Percentiles rank a stretch among this genome's conserved stretches.
Evolutionary conservation across 2,888 invertebrate genomes (phyloP).

Genomic region (Eupithecia subumbrata): DNA sequence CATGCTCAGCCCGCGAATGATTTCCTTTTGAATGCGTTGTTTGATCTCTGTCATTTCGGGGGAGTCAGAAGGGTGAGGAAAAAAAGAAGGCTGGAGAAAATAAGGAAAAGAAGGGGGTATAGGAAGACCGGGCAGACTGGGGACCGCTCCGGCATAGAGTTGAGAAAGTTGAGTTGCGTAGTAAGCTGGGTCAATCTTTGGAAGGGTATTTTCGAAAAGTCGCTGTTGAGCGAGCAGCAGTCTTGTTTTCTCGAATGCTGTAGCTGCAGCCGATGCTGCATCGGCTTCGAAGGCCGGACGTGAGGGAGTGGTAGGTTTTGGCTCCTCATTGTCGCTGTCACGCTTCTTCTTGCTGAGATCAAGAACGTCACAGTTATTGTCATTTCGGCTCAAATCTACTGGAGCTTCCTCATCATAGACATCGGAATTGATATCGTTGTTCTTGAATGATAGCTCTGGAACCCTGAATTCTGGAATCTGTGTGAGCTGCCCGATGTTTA

Average conservation of each 20-base stretch:
- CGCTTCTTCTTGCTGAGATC: slow-evolving; percentile 92
- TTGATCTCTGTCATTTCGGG: slow-evolving; percentile 87
- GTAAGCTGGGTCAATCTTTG: slow-evolving; percentile 86
- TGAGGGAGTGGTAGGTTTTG: slow-evolving; percentile 63
- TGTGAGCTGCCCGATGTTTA: slow-evolving; percentile 85
- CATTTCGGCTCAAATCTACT: slow-evolving; percentile 88
- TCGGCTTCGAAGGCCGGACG: slow-evolving; percentile 78
- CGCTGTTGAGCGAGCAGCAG: slow-evolving; percentile 87
- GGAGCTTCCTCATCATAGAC: slow-evolving; percentile 82
- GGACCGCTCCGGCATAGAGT: slow-evolving; percentile 83
- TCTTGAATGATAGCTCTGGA: slow-evolving; percentile 66
- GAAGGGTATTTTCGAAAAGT: slow-evolving; percentile 84
- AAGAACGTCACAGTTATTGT: slow-evolving; percentile 86
- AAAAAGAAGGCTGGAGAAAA: slow-evolving; percentile 85
- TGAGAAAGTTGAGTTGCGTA: slow-evolving; percentile 86
- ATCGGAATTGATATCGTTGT: slow-evolving; percentile 66
- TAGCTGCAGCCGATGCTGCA: slow-evolving; percentile 66
- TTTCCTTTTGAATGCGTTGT: slow-evolving; percentile 86
- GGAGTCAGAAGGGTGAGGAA: slow-evolving; percentile 82
- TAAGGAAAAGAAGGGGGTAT: slow-evolving; percentile 86
- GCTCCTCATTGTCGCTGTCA: slow-evolving; percentile 67
- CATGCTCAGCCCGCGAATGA: slow-evolving; percentile 86
- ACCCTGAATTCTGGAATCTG: slow-evolving; percentile 81
- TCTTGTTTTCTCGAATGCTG: slow-evolving; percentile 82
- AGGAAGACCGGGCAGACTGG: slow-evolving; percentile 81